Percentiles rank a stretch among this genome's conserved stretches.
These are phyloP conservation scores for Pipra filicauda DNA, from an alignment of 2,113 vertebrate species.

Conservation along the genomic window DNA sequence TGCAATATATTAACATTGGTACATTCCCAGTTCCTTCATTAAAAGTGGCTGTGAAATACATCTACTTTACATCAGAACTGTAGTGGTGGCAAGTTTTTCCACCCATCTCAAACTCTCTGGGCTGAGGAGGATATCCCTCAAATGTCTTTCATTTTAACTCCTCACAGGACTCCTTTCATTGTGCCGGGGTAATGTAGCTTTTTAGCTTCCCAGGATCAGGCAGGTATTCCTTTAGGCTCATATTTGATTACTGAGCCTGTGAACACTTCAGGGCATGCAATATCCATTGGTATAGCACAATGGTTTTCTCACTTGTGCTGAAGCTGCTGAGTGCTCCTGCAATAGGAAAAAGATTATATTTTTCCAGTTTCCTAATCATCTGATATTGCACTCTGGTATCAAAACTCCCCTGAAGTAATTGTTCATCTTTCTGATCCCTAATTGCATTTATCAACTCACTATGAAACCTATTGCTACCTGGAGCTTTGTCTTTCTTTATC, in stretches of 20 bases:
- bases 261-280: conserved; percentile 30
- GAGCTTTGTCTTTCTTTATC: conserved; percentile 54
- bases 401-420: conserved; percentile 56
- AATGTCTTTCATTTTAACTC: not conserved
- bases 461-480: conserved; percentile 57
- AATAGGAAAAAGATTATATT: conserved; percentile 8
- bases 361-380: conserved; percentile 47
- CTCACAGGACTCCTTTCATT: not conserved
- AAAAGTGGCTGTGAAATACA: not conserved
- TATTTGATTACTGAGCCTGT: conserved; percentile 13
- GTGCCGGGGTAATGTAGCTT: not conserved
- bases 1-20: not conserved
- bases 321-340: not conserved
- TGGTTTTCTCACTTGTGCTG: not conserved
- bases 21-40: not conserved
- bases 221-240: not conserved
- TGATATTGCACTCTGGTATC: conserved; percentile 50
- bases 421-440: conserved; percentile 56
- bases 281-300: not conserved
- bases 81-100: not conserved
- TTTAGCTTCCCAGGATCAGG: not conserved
- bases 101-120: not conserved
- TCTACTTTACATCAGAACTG: not conserved
- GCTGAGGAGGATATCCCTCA: not conserved
- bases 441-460: conserved; percentile 60